These are phyloP conservation scores for Agrochola macilenta DNA, from an alignment of 2,888 invertebrate genomes.

Conservation along the genomic window DNA sequence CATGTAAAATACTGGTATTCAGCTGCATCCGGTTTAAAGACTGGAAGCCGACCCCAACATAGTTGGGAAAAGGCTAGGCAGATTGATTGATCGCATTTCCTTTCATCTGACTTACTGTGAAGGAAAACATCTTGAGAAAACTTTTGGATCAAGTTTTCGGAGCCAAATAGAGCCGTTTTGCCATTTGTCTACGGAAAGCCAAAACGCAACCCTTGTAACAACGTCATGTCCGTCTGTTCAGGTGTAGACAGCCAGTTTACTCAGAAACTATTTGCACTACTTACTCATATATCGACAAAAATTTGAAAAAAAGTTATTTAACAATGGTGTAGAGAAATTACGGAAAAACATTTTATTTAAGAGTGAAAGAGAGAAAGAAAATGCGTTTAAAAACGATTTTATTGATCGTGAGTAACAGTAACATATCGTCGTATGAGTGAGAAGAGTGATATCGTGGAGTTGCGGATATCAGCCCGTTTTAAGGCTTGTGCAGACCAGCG, in stretches of 20 bases:
- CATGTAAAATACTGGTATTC: no score
- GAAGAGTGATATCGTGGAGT: background rate
- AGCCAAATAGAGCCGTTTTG: no score
- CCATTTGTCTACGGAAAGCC: no score
- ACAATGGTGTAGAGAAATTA: background rate
- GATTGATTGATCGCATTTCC: background rate
- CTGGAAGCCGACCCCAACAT: no score
- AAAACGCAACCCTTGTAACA: background rate
- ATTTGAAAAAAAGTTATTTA: background rate
- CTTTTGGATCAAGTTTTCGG: background rate
- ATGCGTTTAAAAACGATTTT: no score
- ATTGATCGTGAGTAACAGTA: no score
- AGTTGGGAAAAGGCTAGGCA: no score
- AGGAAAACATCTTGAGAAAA: background rate
- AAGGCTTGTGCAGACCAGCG: no score
- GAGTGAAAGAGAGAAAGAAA: background rate
- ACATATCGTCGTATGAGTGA: no score
- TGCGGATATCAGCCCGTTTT: background rate
- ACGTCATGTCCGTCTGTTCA: no score
- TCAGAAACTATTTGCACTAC: background rate
- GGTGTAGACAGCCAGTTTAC: background rate
- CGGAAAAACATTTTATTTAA: background rate
- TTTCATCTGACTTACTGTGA: background rate
- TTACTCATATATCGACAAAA: background rate
- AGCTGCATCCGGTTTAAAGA: no score